These are phyloP conservation scores for Paratrypauchen microcephalus DNA, from an alignment of 2,797 vertebrate species.

Conservation along the genomic window DNA sequence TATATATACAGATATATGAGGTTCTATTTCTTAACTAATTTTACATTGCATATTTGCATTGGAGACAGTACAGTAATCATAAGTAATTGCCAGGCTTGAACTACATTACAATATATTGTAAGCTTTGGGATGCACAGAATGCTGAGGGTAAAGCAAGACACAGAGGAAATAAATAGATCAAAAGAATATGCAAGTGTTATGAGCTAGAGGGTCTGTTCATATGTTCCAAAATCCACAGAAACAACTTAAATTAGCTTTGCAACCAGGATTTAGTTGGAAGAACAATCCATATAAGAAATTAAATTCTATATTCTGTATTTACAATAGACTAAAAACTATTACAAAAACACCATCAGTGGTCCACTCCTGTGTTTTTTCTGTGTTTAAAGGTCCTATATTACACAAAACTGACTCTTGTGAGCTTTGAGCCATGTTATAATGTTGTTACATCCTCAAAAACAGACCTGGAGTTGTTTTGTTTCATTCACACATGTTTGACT, in stretches of 20 bases:
- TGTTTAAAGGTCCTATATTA: too few species aligned
- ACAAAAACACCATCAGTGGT: slow-evolving; percentile 4
- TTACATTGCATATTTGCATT: slow-evolving; percentile 7
- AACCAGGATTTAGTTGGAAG: slow-evolving; percentile 5
- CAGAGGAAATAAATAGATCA: slow-evolving; percentile 57
- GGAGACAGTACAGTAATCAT: slow-evolving; percentile 18
- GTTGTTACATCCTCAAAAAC: too few species aligned
- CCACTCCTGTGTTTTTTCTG: slow-evolving; percentile 10
- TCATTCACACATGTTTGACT: too few species aligned
- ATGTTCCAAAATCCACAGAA: slow-evolving; percentile 40
- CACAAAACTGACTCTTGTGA: too few species aligned
- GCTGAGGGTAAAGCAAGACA: slow-evolving; percentile 27
- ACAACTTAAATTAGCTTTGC: slow-evolving; percentile 27
- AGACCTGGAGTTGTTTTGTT: too few species aligned
- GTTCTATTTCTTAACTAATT: slow-evolving; percentile 29
- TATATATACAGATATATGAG: slow-evolving; percentile 13
- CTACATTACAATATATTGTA: slow-evolving; percentile 26
- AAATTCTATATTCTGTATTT: slow-evolving; percentile 41
- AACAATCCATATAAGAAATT: slow-evolving; percentile 32
- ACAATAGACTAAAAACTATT: slow-evolving; percentile 35
- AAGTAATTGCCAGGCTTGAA: slow-evolving; percentile 26
- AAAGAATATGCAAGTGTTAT: slow-evolving; percentile 41
- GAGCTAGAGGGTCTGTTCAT: slow-evolving; percentile 20
- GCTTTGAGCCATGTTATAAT: too few species aligned
- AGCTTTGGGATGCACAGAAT: slow-evolving; percentile 11